Evolutionary conservation across 1,140 invertebrate genomes (phyloP), one percentile per base, ranked within the genome.

Genomic region (Antheraea pernyi): DNA sequence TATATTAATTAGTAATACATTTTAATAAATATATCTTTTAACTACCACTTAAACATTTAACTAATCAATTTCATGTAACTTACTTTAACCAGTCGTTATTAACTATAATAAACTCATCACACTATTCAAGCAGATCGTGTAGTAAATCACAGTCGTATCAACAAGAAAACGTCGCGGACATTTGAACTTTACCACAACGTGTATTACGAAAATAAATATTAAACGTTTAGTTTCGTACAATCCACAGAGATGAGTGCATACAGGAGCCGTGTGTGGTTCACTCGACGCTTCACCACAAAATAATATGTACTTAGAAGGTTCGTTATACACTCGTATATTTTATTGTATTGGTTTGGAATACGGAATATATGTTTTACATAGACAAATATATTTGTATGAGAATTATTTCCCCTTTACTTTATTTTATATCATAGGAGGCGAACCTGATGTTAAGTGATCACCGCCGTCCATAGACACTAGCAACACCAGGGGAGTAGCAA

Each of bases 211-310:
- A 73, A 73, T 70, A 73, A 73, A 69, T 70, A 67, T 70, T 73
- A 73, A 70, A 70, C 66, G 66, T 70, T 73, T 69, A 42, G 68
- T 74, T 70, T 68, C 68, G 67, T 61, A 74, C 69, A 72, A 71
- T 80, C 74, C 73, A 71, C 75, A 81, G 74, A 75, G 68, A 79
- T 76, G 72, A 74, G 72, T 76, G 77, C 73, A 73, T 75, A 70
- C 69, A 74, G 71, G 62, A 71, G 73, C 71, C 72, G 71, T 75
- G 74, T 76, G 80, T 72, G 77, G 30, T 53, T 53, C 46, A 53
- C 13, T 53, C 16, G 46, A 53, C 16, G 46, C 10, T 53, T 53
- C 13, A 53, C 46, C 46, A 53, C 46, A 53, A 53, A 53, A 53
- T 53, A 53, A 53, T n/a, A 53, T 53, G 16, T n/a, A n/a, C 11